Evolutionary conservation across 2,797 vertebrate species (phyloP), one percentile per base, ranked within the genome.

Genomic region (Macropodus opercularis): DNA sequence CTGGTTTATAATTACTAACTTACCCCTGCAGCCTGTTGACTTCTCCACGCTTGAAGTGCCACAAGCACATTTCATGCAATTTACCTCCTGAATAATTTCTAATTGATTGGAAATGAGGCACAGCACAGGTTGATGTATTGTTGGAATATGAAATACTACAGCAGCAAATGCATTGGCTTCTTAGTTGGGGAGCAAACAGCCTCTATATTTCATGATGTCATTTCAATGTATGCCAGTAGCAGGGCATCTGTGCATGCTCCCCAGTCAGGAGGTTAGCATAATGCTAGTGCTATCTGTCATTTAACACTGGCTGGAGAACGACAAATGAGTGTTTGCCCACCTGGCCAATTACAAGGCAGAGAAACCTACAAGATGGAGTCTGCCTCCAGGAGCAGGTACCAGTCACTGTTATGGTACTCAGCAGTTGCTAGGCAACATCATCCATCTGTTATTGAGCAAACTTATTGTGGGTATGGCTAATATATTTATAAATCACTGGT

Each of bases 11-110:
- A 84, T 88, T 79, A 82, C 69, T 49, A 74, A 63, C 49, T 62
- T 51, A 17, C 18, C 65, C 58, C 69, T 50, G 58, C 61, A 72
- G 82, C 66, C 60, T 75, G 75, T 70, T 78, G 69, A 80, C 63
- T 63, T 66, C 34, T 54, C 59, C 62, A 47, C 27, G 36, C 61
- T 65, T 48, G 5, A 63, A 76, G 50, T 44, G 65, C 75, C 75
- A 79, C 56, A 24, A 82, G 70, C 75, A 36, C 57, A 90, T 91
- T 89, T 83, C 74, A 77, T 82, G 76, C 90, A 91, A 93, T 93
- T 94, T 93, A 92, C 80, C 85, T 82, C 87, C 83, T 91, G 89
- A 94, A 87, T 91, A 89, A 93, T 93, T 93, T 92, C 87, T 91
- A 94, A 93, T 92, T 94, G 91, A 94, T 93, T 90, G 87, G 91